Evolutionary conservation across 2,113 vertebrate genomes (phyloP).

Genomic region (Eleginops maclovinus): DNA sequence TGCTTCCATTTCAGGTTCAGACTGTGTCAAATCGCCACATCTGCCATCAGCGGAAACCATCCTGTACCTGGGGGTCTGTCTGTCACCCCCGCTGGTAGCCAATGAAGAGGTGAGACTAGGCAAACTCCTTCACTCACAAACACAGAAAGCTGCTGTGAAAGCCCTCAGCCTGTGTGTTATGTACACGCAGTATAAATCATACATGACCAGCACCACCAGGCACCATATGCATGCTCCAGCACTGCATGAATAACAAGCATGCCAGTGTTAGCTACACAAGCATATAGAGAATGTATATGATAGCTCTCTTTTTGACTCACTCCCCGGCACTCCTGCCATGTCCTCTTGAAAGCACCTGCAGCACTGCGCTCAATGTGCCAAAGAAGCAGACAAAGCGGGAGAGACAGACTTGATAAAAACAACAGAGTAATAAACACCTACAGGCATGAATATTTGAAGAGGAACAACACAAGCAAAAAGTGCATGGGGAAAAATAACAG

Average conservation of each 20-base stretch:
- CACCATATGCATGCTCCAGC: constrained; percentile 43
- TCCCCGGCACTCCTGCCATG: constrained; percentile 32
- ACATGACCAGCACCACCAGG: constrained; percentile 66
- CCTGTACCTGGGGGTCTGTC: constrained; percentile 60
- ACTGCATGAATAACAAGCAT: constrained; percentile 58
- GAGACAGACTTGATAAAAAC: constrained; percentile 36
- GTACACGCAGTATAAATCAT: constrained; percentile 70
- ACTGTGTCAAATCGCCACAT: constrained; percentile 73
- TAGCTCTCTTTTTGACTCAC: constrained; percentile 43
- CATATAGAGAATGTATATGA: constrained; percentile 28
- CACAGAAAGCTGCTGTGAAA: constrained; percentile 55
- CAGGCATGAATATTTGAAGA: constrained; percentile 50
- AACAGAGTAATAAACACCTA: constrained; percentile 53
- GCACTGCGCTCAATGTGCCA: constrained; percentile 67
- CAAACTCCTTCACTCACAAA: constrained; percentile 60
- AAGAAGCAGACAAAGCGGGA: constrained; percentile 33
- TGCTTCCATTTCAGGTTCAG: constrained; percentile 54
- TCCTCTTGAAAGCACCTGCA: constrained; percentile 65
- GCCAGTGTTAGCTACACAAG: constrained; percentile 23
- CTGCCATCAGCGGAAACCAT: constrained; percentile 57
- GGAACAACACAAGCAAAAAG: constrained; percentile 29
- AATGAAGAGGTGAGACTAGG: constrained; percentile 61
- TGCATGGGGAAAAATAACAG: constrained; percentile 44
- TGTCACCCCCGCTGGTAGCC: constrained; percentile 67
- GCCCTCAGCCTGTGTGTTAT: constrained; percentile 31